phyloP scores from a whole-genome alignment of 2,888 invertebrate species.

The Drosophila percnosoma region DNA sequence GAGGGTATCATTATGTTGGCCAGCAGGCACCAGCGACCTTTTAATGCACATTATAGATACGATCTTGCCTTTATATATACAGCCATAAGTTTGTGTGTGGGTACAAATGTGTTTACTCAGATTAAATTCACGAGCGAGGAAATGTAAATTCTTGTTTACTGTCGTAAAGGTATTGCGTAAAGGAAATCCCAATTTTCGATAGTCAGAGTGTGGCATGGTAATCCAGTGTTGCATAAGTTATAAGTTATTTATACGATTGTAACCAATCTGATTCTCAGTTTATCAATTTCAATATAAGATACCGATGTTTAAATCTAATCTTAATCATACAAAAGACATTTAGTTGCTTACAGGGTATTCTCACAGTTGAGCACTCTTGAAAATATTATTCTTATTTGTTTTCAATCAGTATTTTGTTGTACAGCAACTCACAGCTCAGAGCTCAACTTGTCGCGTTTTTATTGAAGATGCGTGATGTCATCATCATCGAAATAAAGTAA shows the following conservation, averaged over 20 bases:
- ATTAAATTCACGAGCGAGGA: not conserved
- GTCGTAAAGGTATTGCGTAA: not conserved
- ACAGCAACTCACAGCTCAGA: conserved; percentile 12
- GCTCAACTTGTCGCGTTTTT: conserved; percentile 47
- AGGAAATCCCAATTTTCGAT: not conserved
- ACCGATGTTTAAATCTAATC: too few relatives aligned
- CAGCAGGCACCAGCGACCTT: not conserved
- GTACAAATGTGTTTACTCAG: not conserved
- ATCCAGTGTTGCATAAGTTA: not conserved
- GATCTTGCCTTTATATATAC: not conserved
- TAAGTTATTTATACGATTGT: not conserved
- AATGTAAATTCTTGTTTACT: not conserved
- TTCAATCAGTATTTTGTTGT: conserved; percentile 35
- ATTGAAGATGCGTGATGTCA: conserved; percentile 71
- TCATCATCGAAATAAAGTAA: conserved; percentile 36
- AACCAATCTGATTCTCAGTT: not conserved
- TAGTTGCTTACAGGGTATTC: conserved; percentile 21
- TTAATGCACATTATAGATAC: not conserved
- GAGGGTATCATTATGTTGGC: conserved; percentile 10
- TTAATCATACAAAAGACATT: not conserved
- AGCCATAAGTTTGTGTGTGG: not conserved
- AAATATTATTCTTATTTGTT: conserved; percentile 12
- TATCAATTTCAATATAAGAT: too few relatives aligned
- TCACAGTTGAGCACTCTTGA: not conserved
- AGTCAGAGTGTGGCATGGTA: not conserved